Evolutionary conservation across 1,140 invertebrate genomes (phyloP), one percentile per base, ranked within the genome.

Genomic region (Coptotermes formosanus): DNA sequence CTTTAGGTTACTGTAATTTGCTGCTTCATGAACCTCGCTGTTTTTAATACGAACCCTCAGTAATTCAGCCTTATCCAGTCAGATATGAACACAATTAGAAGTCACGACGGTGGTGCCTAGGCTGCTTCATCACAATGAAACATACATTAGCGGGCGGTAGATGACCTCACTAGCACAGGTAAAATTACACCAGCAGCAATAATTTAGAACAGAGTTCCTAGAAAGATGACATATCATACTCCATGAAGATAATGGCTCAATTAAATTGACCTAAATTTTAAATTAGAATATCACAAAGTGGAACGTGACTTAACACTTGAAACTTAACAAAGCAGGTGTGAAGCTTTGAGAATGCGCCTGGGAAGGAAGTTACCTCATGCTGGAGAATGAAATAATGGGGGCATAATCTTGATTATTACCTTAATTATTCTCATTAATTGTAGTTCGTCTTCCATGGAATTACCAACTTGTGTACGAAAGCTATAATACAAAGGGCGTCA

Each of bases 21-120:
- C 25, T n/a, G 64, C 30, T 75, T 75, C 25, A 75, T 25, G 6
- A 75, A 75, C 64, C 64, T 75, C 19, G 64, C 64, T 25, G 2
- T 75, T 75, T 75, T 75, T 75, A 75, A 75, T 75, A 75, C 8
- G 64, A 75, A 75, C 64, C 64, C 64, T 30, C 64, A 75, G 64
- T 75, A 75, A 75, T 75, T 75, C 52, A 4, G 52, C 52, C 19
- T 55, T 16, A 55, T 55, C 64, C 64, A 75, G 25, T 11, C 64
- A 75, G 64, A 75, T 75, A 75, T 75, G 59, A 64, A 64, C 59
- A 21, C 45, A 48, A 48, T 48, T 48, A 48, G 2, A n/a, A 64
- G 59, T 64, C 59, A n/a, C 21, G 25, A 55, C 14, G 52, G 0
- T 55, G 64, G 25, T 75, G 4, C 25, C 9, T 11, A n/a, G n/a